Conservation (phyloP, 2,113 vertebrate species). For the Elachura formosa region DNA sequence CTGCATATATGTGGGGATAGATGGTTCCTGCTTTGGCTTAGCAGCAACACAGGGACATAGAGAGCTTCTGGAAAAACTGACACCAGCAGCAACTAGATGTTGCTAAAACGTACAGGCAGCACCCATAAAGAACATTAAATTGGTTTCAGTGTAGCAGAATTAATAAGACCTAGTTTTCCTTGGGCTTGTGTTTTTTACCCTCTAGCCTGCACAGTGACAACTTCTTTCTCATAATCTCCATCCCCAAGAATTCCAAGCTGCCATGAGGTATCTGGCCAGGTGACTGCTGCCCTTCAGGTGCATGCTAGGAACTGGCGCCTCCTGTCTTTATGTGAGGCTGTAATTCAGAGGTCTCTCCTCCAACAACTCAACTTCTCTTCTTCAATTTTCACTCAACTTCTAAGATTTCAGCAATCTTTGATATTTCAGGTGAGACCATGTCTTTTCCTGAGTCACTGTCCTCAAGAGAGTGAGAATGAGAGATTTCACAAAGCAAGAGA, state of each 20-base stretch:
- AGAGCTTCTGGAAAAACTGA: not conserved
- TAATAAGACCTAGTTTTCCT: not conserved
- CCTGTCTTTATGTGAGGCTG: not conserved
- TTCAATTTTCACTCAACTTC: not conserved
- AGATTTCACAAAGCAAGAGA: not conserved
- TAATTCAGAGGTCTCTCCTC: not conserved
- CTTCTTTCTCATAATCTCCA: not conserved
- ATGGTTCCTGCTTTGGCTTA: not conserved
- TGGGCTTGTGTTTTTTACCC: not conserved
- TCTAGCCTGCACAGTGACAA: not conserved
- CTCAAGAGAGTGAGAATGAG: not conserved
- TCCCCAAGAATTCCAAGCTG: not conserved
- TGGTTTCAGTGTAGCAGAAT: not conserved
- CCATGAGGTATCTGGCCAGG: rapidly evolving
- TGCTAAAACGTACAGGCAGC: not conserved
- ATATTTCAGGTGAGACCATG: not conserved
- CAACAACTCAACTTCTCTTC: too few relatives aligned
- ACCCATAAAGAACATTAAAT: not conserved
- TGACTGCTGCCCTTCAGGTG: not conserved
- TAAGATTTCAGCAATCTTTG: not conserved
- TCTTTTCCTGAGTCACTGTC: not conserved
- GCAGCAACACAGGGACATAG: not conserved
- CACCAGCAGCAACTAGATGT: not conserved
- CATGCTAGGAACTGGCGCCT: not conserved
- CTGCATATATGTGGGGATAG: not conserved